Conservation (phyloP, 35 echinoderm and acorn worm species). For the Nesometra sesokonis region DNA sequence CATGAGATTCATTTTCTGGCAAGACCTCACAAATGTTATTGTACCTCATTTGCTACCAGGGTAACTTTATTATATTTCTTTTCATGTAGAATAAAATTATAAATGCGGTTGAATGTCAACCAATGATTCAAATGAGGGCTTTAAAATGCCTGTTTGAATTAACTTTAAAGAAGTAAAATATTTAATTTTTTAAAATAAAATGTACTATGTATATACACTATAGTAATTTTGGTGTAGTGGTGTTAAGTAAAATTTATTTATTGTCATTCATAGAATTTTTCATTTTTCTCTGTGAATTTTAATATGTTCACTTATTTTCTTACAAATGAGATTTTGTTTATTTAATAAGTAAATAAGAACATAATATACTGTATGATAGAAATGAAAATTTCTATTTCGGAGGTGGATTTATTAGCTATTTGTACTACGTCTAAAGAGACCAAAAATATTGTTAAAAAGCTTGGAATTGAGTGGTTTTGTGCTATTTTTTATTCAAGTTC, state of each 20-base stretch:
- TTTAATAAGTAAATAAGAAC: not conserved
- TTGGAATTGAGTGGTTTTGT: not conserved
- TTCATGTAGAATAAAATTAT: not conserved
- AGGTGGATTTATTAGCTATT: not conserved
- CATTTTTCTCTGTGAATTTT: not conserved
- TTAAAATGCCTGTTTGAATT: not conserved
- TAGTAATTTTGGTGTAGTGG: not conserved
- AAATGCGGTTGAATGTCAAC: not conserved
- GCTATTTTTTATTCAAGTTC: not conserved
- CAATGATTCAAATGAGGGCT: not conserved
- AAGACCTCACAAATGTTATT: too few relatives aligned
- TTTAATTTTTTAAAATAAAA: not conserved
- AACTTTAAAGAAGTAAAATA: not conserved
- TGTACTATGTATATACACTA: constrained; percentile 1
- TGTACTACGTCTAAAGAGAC: not conserved
- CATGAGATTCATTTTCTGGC: too few relatives aligned
- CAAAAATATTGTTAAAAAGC: not conserved
- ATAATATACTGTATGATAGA: not conserved
- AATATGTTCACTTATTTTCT: not conserved
- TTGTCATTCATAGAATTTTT: not conserved
- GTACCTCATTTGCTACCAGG: not conserved
- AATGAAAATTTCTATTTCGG: not conserved
- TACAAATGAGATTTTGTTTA: not conserved
- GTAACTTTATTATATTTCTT: not conserved
- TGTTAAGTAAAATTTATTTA: not conserved